These are phyloP conservation scores for Dryadula phaetusa DNA, from an alignment of 2,888 invertebrate species.

Conservation along the genomic window DNA sequence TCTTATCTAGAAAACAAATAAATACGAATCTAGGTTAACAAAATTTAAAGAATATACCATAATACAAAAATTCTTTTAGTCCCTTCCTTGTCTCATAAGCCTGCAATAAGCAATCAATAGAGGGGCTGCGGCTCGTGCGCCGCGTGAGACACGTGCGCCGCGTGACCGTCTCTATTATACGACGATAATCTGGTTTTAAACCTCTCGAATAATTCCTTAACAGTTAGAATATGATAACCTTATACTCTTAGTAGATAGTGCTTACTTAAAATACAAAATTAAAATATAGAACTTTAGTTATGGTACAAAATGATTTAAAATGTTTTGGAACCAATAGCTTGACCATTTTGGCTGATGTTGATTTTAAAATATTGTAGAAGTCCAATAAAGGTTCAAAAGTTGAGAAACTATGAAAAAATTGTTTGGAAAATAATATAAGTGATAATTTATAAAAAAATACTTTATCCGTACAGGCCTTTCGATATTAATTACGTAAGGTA, in stretches of 20 bases:
- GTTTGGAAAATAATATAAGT: too few species aligned
- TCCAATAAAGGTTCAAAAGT: too few species aligned
- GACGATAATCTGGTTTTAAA: slow-evolving; percentile 28
- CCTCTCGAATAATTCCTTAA: slow-evolving; percentile 13
- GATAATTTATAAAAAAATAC: too few species aligned
- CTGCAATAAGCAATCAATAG: slow-evolving; percentile 31
- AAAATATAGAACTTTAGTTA: not conserved
- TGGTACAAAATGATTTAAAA: not conserved
- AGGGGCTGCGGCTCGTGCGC: slow-evolving; percentile 28
- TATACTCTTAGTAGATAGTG: not conserved
- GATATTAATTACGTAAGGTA: too few species aligned
- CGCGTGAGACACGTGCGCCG: slow-evolving; percentile 43
- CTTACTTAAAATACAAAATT: not conserved
- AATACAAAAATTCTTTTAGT: not conserved
- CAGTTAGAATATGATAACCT: slow-evolving; percentile 3
- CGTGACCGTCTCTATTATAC: slow-evolving; percentile 35
- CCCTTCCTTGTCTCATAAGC: slow-evolving; percentile 23
- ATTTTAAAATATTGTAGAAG: too few species aligned
- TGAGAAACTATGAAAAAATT: too few species aligned
- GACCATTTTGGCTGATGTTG: too few species aligned
- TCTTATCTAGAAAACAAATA: not conserved
- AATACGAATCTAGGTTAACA: not conserved
- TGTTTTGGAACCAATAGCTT: too few species aligned
- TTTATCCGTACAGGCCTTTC: too few species aligned
- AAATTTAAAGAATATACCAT: not conserved